phyloP scores from a whole-genome alignment of 1,140 invertebrate species.

The Calephelis virginiensis region DNA sequence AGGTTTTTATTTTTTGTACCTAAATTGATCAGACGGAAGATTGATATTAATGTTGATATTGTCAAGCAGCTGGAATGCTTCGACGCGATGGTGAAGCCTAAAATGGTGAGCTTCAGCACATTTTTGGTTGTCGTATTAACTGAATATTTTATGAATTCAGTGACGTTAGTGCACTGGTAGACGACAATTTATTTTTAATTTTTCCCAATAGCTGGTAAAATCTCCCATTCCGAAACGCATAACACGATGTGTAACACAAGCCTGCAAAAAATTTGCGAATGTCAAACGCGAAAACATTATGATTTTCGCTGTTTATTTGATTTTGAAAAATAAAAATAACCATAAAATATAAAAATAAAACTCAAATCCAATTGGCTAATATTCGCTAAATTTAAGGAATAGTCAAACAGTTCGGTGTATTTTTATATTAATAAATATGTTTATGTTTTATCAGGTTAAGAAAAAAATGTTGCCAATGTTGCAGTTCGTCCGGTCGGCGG shows the following conservation, averaged over 20 bases:
- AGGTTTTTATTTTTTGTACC: neutral
- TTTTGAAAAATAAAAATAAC: neutral
- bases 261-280: no score
- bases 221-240: no score
- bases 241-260: no score
- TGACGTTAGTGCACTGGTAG: no score
- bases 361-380: no score
- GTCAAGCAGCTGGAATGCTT: slow-evolving; percentile 9
- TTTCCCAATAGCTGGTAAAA: no score
- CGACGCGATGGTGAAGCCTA: neutral
- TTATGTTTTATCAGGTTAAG: neutral
- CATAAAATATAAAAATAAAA: no score
- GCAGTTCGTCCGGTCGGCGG: slow-evolving; percentile 80
- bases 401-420: no score
- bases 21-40: neutral
- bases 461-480: slow-evolving; percentile 23
- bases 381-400: neutral
- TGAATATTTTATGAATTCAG: neutral
- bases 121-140: slow-evolving; percentile 2
- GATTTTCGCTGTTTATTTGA: neutral
- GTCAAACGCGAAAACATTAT: no score
- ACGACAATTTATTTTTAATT: no score
- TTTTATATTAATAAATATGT: neutral
- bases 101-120: slow-evolving; percentile 1
- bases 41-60: neutral